Conservation (phyloP, 30 jellyfish, hydroid and myxozoan species). For the Aurelia aurita region DNA sequence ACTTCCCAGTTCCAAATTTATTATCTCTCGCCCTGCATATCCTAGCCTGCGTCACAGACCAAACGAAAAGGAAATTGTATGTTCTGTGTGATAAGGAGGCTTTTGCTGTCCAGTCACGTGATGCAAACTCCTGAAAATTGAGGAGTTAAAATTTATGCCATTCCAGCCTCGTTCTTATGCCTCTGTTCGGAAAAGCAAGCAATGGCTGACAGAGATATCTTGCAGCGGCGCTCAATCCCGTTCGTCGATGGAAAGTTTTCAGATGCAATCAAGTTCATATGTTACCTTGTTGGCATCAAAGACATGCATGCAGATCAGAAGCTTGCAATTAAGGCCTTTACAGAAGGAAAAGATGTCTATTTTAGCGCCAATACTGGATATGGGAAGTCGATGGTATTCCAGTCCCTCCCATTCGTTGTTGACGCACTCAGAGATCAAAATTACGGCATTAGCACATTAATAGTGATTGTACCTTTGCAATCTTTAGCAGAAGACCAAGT, state of each 20-base stretch:
- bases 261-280: slow-evolving; percentile 11
- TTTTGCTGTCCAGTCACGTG: no score
- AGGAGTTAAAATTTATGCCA: no score
- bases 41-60: no score
- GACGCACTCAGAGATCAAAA: slow-evolving; percentile 13
- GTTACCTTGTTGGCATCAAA: slow-evolving; percentile 7
- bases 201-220: no score
- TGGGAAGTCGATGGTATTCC: slow-evolving; percentile 35
- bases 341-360: slow-evolving; percentile 15
- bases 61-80: no score
- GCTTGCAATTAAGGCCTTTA: slow-evolving; percentile 13
- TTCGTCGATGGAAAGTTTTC: neutral
- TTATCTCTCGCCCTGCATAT: no score
- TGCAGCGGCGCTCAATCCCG: slow-evolving; percentile 5
- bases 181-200: no score
- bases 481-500: slow-evolving; percentile 33
- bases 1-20: no score
- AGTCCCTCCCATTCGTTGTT: slow-evolving; percentile 35
- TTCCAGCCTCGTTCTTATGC: no score
- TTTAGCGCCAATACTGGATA: slow-evolving; percentile 33
- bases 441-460: slow-evolving; percentile 14
- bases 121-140: no score
- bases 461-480: slow-evolving; percentile 17
- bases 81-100: no score
- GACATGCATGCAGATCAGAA: slow-evolving; percentile 12